phyloP scores from a whole-genome alignment of 1,140 invertebrate genomes.

The Ditylenchus dipsaci region DNA sequence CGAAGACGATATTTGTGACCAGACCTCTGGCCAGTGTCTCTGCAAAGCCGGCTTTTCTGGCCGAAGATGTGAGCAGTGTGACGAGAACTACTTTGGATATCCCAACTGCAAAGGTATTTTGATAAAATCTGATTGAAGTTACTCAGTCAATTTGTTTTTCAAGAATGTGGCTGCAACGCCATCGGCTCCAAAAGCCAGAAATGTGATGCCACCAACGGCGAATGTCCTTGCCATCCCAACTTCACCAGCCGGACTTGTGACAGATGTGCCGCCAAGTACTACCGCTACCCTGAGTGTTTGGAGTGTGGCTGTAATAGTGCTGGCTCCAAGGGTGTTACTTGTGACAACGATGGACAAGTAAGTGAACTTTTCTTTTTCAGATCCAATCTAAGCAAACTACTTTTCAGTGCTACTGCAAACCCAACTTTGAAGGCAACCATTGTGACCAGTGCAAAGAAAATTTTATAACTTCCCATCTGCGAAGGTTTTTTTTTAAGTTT shows the following conservation, averaged over 20 bases:
- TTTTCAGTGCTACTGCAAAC: conserved; percentile 73
- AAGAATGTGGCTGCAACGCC: conserved; percentile 76
- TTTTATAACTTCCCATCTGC: conserved; percentile 92
- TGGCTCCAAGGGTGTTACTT: conserved; percentile 82
- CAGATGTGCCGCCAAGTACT: conserved; percentile 88
- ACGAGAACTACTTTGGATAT: conserved; percentile 78
- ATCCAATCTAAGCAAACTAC: too few species aligned
- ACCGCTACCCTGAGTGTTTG: conserved; percentile 83
- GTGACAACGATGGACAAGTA: conserved; percentile 72
- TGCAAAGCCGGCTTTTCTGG: conserved; percentile 88
- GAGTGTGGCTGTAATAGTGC: conserved; percentile 83
- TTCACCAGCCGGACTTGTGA: conserved; percentile 86
- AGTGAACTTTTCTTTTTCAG: background rate
- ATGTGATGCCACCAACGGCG: conserved; percentile 76
- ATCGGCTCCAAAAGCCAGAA: conserved; percentile 72
- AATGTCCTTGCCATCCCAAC: conserved; percentile 83
- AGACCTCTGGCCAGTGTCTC: conserved; percentile 74
- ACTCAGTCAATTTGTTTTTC: conserved; percentile 24
- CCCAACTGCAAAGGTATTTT: conserved; percentile 68
- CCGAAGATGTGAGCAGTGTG: conserved; percentile 79
- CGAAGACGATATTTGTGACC: conserved; percentile 77
- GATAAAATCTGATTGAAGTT: background rate
- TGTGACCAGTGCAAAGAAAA: conserved; percentile 83
- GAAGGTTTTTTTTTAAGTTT: too few species aligned
- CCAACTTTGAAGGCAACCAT: conserved; percentile 76